Percentiles rank a stretch among this genome's conserved stretches.
phyloP scores from a whole-genome alignment of 2,888 invertebrate genomes.

The Athalia rosae region DNA sequence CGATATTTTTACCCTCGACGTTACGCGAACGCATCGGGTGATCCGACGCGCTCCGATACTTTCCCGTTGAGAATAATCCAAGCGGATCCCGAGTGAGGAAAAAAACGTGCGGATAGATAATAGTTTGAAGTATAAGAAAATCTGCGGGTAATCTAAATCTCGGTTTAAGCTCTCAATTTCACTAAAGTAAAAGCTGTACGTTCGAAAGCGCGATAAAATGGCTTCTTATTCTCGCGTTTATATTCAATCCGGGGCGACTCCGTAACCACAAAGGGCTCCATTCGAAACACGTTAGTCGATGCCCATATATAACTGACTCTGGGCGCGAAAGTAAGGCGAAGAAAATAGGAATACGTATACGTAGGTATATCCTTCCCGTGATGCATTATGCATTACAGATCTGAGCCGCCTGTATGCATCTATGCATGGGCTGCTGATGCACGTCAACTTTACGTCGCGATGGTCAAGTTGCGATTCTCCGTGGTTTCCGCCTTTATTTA shows the following conservation, averaged over 20 bases:
- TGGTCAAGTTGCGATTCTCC: slow-evolving; percentile 7
- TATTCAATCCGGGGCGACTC: slow-evolving; percentile 69
- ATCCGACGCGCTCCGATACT: too few species aligned
- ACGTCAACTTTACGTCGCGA: slow-evolving; percentile 51
- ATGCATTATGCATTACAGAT: slow-evolving; percentile 70
- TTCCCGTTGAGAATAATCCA: too few species aligned
- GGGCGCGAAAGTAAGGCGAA: slow-evolving; percentile 41
- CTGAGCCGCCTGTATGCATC: slow-evolving; percentile 68
- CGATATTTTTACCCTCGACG: too few species aligned
- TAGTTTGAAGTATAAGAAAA: slow-evolving; percentile 8
- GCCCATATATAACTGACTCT: slow-evolving; percentile 48
- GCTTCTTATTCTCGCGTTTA: slow-evolving; percentile 73
- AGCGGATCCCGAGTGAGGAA: background rate
- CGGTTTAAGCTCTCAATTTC: slow-evolving; percentile 71
- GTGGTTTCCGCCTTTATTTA: background rate
- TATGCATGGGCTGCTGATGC: slow-evolving; percentile 61
- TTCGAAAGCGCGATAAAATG: slow-evolving; percentile 70
- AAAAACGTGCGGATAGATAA: background rate
- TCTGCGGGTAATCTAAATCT: slow-evolving; percentile 36
- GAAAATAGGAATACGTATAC: slow-evolving; percentile 50
- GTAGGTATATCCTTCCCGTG: slow-evolving; percentile 51
- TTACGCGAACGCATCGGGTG: too few species aligned
- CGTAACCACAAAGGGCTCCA: slow-evolving; percentile 67
- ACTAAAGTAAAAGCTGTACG: slow-evolving; percentile 68
- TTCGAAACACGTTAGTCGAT: slow-evolving; percentile 70